Evolutionary conservation across 2,797 vertebrate species (phyloP).

Genomic region (Eurystomus glaucurus): DNA sequence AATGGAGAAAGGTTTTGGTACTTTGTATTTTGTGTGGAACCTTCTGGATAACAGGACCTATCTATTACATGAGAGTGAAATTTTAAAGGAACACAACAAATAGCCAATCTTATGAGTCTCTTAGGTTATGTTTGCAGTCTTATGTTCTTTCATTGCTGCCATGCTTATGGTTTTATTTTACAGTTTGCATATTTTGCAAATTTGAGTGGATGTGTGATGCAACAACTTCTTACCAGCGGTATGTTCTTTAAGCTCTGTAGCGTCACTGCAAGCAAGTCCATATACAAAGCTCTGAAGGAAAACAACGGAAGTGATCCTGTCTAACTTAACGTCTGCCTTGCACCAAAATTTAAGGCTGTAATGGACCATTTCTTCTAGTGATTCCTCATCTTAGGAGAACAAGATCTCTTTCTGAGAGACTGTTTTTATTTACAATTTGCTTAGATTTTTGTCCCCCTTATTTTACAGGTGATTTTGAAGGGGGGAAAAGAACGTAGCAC

Average conservation of each 20-base stretch:
- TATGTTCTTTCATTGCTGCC: conserved; percentile 21
- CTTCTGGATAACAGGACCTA: conserved; percentile 33
- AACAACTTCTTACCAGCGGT: neutral
- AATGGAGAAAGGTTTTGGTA: conserved; percentile 14
- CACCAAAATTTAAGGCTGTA: neutral
- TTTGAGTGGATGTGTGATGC: neutral
- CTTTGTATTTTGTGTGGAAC: neutral
- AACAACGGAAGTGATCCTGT: neutral
- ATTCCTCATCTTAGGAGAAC: neutral
- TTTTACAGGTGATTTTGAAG: conserved; percentile 87
- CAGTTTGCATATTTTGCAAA: conserved; percentile 23
- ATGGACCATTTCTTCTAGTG: neutral
- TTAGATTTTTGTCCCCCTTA: neutral
- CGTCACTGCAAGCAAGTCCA: neutral
- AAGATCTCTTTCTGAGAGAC: neutral
- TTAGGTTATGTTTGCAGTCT: neutral
- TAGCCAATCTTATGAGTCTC: neutral
- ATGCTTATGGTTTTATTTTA: neutral
- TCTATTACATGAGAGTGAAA: neutral
- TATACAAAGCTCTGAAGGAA: neutral
- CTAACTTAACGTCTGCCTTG: neutral
- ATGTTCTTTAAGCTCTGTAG: neutral
- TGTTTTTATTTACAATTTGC: neutral
- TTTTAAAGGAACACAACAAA: neutral
- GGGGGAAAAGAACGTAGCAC: conserved; percentile 91